Evolutionary conservation across 2,797 vertebrate genomes (phyloP).

Genomic region (Buceros bicornis): DNA sequence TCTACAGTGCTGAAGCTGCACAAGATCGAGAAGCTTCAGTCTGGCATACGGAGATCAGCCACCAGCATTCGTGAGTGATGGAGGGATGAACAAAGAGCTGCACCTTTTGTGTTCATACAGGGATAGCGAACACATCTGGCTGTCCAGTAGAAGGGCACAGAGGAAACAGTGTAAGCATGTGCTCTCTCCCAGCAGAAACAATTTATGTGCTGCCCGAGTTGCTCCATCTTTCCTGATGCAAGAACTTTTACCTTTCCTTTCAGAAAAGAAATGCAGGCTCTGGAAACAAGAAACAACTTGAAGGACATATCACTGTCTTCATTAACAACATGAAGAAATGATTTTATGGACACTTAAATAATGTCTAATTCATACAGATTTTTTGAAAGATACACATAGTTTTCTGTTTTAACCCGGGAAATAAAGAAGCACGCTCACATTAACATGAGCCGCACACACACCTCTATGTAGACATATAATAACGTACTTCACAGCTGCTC

Average conservation of each 20-base stretch:
- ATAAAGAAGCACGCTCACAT: not conserved
- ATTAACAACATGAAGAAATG: not conserved
- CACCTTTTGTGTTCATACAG: not conserved
- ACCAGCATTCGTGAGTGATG: not conserved
- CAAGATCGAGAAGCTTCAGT: not conserved
- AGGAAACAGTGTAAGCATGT: not conserved
- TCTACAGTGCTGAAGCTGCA: not conserved
- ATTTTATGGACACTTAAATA: not conserved
- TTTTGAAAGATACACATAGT: not conserved
- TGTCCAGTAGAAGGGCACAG: slow-evolving; percentile 10
- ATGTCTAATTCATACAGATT: not conserved
- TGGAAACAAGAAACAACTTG: not conserved
- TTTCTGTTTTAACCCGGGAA: not conserved
- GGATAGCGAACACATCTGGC: slow-evolving; percentile 41
- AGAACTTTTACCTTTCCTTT: not conserved
- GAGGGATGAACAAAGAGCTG: slow-evolving; percentile 30
- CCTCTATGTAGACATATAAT: not conserved
- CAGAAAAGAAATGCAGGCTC: not conserved
- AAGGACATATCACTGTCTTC: not conserved
- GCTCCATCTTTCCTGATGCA: not conserved
- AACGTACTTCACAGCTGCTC: not conserved
- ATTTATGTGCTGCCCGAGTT: slow-evolving; percentile 1
- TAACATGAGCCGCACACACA: not conserved
- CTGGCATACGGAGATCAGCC: not conserved
- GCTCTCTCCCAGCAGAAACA: not conserved